Percentiles rank a stretch among this genome's conserved stretches.
phyloP scores from a whole-genome alignment of 1,140 invertebrate species.

The Megathymus violae region DNA sequence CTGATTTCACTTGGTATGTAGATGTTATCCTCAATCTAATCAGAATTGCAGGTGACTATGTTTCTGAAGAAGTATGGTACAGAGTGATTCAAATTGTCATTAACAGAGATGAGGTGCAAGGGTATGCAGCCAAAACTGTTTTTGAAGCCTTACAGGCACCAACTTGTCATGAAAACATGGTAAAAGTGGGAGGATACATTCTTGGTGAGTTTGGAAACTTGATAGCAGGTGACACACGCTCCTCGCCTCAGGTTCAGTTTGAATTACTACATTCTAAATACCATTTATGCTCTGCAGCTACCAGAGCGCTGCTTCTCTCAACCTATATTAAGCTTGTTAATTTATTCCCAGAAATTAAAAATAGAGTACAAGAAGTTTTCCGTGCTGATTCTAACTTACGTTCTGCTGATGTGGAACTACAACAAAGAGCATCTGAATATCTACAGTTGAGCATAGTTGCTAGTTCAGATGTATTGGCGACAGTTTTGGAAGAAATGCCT shows the following conservation, averaged over 20 bases:
- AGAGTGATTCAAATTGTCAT: constrained; percentile 99
- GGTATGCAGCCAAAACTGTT: constrained; percentile 99
- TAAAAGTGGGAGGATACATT: constrained; percentile 99
- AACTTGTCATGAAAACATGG: constrained; percentile 99
- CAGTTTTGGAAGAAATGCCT: constrained; percentile 99
- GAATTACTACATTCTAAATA: constrained; percentile 99
- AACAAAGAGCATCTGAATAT: constrained; percentile 99
- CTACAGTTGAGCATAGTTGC: constrained; percentile 98
- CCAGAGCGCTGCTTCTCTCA: constrained; percentile 96
- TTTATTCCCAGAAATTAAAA: constrained; percentile 99
- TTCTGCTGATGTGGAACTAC: constrained; percentile 98
- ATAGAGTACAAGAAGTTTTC: constrained; percentile 98
- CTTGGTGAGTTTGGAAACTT: constrained; percentile 99
- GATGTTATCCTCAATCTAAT: constrained; percentile 99
- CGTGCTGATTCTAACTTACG: constrained; percentile 97
- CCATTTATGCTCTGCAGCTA: constrained; percentile 98
- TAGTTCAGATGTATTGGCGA: constrained; percentile 98
- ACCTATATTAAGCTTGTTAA: constrained; percentile 99
- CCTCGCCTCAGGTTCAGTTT: constrained; percentile 97
- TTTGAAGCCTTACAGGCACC: constrained; percentile 99
- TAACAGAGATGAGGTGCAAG: constrained; percentile 99
- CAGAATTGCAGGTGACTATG: constrained; percentile 99
- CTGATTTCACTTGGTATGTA: constrained; percentile 99
- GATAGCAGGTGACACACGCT: constrained; percentile 99
- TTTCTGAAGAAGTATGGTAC: constrained; percentile 99